Percentiles rank a stretch among this genome's conserved stretches.
Evolutionary conservation across 2,888 invertebrate genomes (phyloP).

Genomic region (Drosophila testacea): DNA sequence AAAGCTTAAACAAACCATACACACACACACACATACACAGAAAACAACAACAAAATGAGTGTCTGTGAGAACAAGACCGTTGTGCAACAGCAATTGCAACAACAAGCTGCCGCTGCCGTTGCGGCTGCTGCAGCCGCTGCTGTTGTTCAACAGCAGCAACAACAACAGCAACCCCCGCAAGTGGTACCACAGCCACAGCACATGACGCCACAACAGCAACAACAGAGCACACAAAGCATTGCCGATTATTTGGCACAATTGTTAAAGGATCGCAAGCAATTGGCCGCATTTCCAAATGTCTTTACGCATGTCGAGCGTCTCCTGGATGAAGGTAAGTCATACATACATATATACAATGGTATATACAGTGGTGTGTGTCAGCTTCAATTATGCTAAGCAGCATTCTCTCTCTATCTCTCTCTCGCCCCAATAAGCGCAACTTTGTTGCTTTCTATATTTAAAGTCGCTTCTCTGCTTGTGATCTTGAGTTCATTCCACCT

Average conservation of each 20-base stretch:
- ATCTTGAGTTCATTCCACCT: constrained; percentile 78
- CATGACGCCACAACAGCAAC: constrained; percentile 80
- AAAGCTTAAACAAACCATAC: constrained; percentile 45
- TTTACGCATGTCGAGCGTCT: constrained; percentile 99
- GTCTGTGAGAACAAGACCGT: constrained; percentile 84
- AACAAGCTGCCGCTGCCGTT: constrained; percentile 72
- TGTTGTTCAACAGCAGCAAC: constrained; percentile 62
- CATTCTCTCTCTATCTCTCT: constrained; percentile 2
- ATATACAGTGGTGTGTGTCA: constrained; percentile 6
- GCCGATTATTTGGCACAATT: constrained; percentile 99
- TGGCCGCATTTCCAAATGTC: constrained; percentile 99
- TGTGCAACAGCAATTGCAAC: constrained; percentile 79
- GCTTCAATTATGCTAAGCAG: constrained; percentile 28
- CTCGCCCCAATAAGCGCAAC: constrained; percentile 42
- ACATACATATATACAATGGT: background rate
- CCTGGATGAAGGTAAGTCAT: constrained; percentile 96
- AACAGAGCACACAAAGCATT: constrained; percentile 95
- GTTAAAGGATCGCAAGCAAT: constrained; percentile 99
- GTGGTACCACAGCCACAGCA: constrained; percentile 67
- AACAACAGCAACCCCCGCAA: constrained; percentile 67
- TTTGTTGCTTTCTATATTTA: constrained; percentile 57
- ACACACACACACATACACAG: constrained; percentile 28
- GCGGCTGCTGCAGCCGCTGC: constrained; percentile 69
- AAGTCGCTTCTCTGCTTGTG: constrained; percentile 39
- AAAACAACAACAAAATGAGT: constrained; percentile 80